Percentiles rank a stretch among this genome's conserved stretches.
Evolutionary conservation across 1,140 invertebrate genomes (phyloP).

Genomic region (Chelonus insularis): DNA sequence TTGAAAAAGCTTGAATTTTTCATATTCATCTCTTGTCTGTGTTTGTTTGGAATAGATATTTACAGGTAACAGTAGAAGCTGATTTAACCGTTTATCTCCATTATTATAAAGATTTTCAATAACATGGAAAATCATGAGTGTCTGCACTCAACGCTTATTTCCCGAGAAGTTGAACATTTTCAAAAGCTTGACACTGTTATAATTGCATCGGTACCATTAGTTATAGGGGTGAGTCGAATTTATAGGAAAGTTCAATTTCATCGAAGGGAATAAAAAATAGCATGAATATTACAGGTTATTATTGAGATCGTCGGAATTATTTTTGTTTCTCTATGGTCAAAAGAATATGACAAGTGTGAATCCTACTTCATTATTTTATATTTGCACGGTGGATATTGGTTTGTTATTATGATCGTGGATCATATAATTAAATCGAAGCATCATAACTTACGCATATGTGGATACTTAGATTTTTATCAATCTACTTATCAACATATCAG

Average conservation of each 20-base stretch:
- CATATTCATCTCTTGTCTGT: no score
- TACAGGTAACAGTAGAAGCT: no score
- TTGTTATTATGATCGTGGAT: conserved; percentile 65
- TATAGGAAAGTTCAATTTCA: not conserved
- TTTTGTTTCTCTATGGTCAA: conserved; percentile 61
- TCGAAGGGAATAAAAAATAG: not conserved
- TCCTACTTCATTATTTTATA: conserved; percentile 71
- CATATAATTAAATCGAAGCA: conserved; percentile 64
- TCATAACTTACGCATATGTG: conserved; percentile 63
- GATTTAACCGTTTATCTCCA: no score
- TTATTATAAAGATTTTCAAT: no score
- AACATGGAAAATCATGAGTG: conserved; percentile 63
- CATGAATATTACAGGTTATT: conserved; percentile 46
- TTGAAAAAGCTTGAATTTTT: no score
- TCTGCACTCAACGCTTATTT: conserved; percentile 59
- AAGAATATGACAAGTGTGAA: conserved; percentile 63
- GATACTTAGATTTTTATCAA: conserved; percentile 71
- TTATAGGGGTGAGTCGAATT: conserved; percentile 44
- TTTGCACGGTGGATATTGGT: conserved; percentile 66
- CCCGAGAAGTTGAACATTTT: conserved; percentile 58
- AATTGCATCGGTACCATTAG: conserved; percentile 43
- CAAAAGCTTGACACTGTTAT: conserved; percentile 59
- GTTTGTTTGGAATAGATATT: no score
- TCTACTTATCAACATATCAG: conserved; percentile 64
- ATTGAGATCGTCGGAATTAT: conserved; percentile 65